phyloP scores from a whole-genome alignment of 92 coral and sea anemone genomes.

The Muricea muricata region DNA sequence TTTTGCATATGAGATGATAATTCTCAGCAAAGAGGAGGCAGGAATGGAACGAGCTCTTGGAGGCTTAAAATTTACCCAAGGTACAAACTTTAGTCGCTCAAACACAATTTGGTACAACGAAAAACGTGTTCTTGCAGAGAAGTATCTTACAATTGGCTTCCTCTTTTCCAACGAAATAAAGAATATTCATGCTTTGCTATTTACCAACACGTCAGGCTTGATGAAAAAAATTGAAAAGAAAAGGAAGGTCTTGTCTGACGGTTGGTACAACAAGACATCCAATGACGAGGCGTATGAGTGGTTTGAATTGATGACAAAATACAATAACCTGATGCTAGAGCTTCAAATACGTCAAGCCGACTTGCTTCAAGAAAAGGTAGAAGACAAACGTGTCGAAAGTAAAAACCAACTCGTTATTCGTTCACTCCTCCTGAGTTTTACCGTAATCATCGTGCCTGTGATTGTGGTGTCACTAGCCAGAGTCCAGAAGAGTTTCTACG shows the following conservation, averaged over 20 bases:
- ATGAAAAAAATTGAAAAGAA: background rate
- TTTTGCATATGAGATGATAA: constrained; percentile 1
- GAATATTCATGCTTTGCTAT: background rate
- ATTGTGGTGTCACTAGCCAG: background rate
- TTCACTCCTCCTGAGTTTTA: constrained; percentile 2
- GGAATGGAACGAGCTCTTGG: constrained; percentile 40
- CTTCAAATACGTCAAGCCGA: constrained; percentile 4
- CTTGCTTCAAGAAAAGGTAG: background rate
- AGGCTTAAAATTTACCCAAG: background rate
- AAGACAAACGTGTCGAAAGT: background rate
- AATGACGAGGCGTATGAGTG: background rate
- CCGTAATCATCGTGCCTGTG: constrained; percentile 14
- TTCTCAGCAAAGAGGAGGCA: constrained; percentile 38
- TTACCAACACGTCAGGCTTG: background rate
- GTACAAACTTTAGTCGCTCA: background rate
- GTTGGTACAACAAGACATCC: background rate
- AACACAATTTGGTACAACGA: constrained; percentile 12
- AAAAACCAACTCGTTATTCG: background rate
- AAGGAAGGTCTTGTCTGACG: background rate
- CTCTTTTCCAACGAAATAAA: background rate
- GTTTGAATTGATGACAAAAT: constrained; percentile 11
- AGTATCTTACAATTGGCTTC: background rate
- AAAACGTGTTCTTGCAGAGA: constrained; percentile 16
- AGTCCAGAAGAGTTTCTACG: constrained; percentile 23
- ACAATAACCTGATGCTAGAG: background rate